phyloP scores from a whole-genome alignment of 2,797 vertebrate species.

The Hydrolagus colliei region DNA sequence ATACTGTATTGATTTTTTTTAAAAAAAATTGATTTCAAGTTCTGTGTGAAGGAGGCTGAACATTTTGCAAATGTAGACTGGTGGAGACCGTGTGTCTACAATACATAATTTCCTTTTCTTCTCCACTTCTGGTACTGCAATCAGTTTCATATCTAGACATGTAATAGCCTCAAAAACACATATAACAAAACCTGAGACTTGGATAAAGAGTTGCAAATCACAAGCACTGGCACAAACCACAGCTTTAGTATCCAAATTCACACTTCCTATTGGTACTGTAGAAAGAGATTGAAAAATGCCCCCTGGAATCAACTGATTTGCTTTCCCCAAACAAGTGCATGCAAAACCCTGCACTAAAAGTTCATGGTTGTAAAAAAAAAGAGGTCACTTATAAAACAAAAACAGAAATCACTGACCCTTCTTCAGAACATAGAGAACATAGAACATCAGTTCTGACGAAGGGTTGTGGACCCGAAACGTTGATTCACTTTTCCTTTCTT shows the following conservation, averaged over 20 bases:
- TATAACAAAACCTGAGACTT: neutral
- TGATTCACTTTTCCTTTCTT: too few relatives aligned
- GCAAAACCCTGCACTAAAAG: neutral
- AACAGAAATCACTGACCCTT: neutral
- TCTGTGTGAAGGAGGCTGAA: neutral
- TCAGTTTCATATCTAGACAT: neutral
- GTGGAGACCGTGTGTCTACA: neutral
- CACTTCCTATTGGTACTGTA: neutral
- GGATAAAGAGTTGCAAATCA: neutral
- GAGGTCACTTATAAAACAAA: neutral
- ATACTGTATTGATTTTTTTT: neutral
- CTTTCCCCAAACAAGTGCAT: neutral
- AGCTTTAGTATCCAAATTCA: neutral
- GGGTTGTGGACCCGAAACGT: too few relatives aligned
- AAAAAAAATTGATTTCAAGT: neutral
- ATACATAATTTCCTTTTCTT: constrained; percentile 14
- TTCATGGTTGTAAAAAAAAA: neutral
- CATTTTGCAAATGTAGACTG: neutral
- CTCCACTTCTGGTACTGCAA: neutral
- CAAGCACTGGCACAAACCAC: neutral
- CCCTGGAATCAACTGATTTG: neutral
- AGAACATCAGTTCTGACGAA: too few relatives aligned
- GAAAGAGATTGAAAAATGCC: neutral
- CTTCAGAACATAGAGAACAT: too few relatives aligned
- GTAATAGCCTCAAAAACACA: neutral